Conservation (phyloP, 1,140 invertebrate genomes). For the Drosophila elegans region DNA sequence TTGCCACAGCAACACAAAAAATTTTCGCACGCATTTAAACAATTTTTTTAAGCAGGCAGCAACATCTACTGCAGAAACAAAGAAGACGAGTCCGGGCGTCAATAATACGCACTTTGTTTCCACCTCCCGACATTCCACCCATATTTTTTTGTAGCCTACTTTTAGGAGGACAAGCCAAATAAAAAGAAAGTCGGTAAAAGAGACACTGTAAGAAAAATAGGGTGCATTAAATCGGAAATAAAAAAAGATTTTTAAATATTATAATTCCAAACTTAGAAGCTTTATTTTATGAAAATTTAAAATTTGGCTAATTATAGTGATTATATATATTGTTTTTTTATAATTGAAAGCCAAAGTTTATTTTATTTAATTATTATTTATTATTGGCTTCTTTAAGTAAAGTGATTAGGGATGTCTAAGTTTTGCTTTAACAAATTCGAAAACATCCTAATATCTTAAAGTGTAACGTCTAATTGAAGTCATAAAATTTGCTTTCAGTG, state of each 20-base stretch:
- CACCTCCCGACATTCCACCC: constrained; percentile 3
- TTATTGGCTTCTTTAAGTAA: no score
- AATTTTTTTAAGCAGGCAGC: constrained; percentile 43
- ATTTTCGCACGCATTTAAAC: constrained; percentile 65
- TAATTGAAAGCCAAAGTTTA: no score
- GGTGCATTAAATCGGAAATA: not conserved
- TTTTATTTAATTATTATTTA: no score
- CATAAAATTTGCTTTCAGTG: not conserved
- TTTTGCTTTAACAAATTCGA: no score
- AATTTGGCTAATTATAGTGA: no score
- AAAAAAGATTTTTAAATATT: not conserved
- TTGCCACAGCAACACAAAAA: constrained; percentile 22
- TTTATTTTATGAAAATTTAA: no score
- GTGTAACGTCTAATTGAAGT: no score
- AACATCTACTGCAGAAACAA: constrained; percentile 17
- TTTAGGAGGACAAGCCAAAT: constrained; percentile 14
- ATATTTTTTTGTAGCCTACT: constrained; percentile 31
- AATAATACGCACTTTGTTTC: constrained; percentile 52
- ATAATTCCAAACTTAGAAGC: no score
- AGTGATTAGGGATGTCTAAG: no score
- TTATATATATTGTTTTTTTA: no score
- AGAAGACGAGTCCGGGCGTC: constrained; percentile 32
- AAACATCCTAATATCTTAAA: no score
- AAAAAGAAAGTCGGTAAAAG: constrained; percentile 7
- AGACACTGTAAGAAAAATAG: constrained; percentile 12